These are phyloP conservation scores for Poicephalus gulielmi DNA, from an alignment of 2,113 vertebrate genomes.

Conservation along the genomic window DNA sequence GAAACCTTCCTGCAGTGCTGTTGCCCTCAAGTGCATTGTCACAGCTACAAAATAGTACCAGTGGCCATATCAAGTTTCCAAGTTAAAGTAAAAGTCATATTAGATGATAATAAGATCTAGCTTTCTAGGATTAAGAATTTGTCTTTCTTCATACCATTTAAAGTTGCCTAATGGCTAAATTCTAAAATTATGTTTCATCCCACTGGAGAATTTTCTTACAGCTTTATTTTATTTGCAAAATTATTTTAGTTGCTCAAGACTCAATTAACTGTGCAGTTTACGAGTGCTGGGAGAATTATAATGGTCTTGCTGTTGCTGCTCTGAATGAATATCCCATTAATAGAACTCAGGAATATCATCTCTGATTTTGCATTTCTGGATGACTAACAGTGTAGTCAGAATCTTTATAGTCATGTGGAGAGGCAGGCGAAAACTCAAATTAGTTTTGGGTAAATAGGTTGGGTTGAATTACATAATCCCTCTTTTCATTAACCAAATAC, in stretches of 20 bases:
- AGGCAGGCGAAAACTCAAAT: background rate
- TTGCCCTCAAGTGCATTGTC: background rate
- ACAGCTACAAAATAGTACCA: background rate
- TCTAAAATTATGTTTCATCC: background rate
- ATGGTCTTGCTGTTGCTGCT: background rate
- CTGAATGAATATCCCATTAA: background rate
- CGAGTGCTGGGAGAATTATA: background rate
- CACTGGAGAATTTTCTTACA: background rate
- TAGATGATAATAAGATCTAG: background rate
- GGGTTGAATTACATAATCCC: background rate
- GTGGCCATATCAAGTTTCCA: background rate
- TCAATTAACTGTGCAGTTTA: background rate
- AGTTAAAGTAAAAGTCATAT: background rate
- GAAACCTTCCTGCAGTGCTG: background rate
- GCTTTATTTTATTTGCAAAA: background rate
- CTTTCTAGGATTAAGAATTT: background rate
- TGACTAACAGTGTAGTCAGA: background rate
- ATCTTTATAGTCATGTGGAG: background rate
- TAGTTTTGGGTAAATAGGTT: background rate
- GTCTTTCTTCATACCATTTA: background rate
- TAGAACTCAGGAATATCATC: background rate
- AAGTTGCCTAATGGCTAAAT: background rate
- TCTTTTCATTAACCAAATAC: background rate
- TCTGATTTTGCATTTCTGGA: background rate
- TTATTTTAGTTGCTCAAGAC: background rate